Base-by-base conservation (phyloP, 2,888 invertebrate genomes). In the Catocala fraxini region DNA sequence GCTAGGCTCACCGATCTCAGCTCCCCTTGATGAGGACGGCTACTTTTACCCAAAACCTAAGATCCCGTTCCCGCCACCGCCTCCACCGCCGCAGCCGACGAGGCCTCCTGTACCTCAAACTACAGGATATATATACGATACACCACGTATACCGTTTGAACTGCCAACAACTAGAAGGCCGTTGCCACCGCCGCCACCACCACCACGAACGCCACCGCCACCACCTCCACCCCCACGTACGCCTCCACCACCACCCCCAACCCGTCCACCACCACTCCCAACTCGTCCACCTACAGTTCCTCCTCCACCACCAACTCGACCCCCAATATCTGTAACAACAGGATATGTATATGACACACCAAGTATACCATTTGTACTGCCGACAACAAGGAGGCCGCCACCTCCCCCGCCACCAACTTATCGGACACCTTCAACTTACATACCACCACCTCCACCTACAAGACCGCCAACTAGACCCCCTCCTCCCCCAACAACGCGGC, bases 41-140 rank as follows among this genome's bases (percentile, higher is more conserved):
- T 94, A 94, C 78, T 93, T 92, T 81, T 94, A 93, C 79, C 92
- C 92, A 11, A 90, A 92, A 63, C 92, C 92, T 25, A 88, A 87
- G 71, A 82, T 89, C 10, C 93, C 91, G 0, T 93, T 93, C 79
- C 92, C 93, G 7, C 89, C 90, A 5, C 91, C 89, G 3, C 83
- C 84, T 5, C 80, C 81, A 6, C 76, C 75, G 5, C 46, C 75
- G n/a, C 72, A 76, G 4, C 72, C 78, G 41, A 71, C 73, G 1
- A 63, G 66, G 9, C 68, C 69, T 7, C 69, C 71, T 1, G 59
- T 52, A 9, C 56, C 59, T 2, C 68, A 70, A 53, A 61, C 69
- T 10, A 71, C 79, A 3, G 83, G 83, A 12, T 78, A 81, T 52
- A 59, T 68, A n/a, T 80, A 84, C 67, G 76, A 73, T 11, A 73